Conservation (phyloP, 2,113 vertebrate species). For the Empidonax traillii region DNA sequence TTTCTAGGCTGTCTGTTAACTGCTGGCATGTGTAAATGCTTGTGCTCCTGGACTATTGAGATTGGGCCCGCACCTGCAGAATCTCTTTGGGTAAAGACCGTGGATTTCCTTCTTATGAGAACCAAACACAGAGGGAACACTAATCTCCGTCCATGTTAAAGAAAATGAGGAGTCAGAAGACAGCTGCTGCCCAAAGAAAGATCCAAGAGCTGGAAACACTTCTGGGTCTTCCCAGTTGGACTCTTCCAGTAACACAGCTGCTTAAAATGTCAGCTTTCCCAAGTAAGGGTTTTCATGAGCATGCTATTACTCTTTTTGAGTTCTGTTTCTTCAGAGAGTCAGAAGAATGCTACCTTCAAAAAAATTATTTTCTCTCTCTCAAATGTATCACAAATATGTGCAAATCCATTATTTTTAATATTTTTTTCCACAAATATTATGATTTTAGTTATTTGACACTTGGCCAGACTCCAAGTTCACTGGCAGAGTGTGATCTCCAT, state of each 20-base stretch:
- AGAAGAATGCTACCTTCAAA: background rate
- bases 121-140: background rate
- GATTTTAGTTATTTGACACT: background rate
- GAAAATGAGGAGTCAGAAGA: background rate
- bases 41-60: background rate
- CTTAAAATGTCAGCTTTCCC: background rate
- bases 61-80: accelerated
- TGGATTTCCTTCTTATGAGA: background rate
- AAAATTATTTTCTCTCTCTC: background rate
- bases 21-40: background rate
- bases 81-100: background rate
- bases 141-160: background rate
- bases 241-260: background rate
- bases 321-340: background rate
- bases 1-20: background rate
- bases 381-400: background rate
- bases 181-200: background rate
- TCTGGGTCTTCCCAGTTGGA: background rate
- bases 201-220: background rate
- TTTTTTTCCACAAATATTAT: background rate
- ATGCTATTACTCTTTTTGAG: background rate
- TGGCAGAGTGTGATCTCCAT: background rate
- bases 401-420: background rate
- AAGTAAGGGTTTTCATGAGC: background rate
- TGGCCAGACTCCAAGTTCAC: background rate